Conservation (phyloP, 2,888 invertebrate species). For the Lacanobia oleracea region DNA sequence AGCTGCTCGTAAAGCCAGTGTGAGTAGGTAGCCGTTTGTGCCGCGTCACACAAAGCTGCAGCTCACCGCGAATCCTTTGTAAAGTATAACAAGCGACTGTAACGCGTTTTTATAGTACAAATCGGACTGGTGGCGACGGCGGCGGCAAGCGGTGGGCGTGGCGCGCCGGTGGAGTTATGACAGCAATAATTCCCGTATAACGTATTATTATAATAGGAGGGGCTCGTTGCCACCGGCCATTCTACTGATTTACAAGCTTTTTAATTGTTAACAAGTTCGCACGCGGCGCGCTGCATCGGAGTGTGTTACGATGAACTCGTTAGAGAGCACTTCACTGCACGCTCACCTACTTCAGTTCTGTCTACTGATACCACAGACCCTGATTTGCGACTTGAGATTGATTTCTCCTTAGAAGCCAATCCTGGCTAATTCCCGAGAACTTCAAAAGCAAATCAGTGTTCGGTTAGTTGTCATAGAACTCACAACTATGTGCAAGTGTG, state of each 20-base stretch:
- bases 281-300: neutral
- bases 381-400: neutral
- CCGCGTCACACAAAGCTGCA: conserved; percentile 11
- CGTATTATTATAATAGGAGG: conserved; percentile 65
- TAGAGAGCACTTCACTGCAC: neutral
- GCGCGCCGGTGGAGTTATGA: conserved; percentile 64
- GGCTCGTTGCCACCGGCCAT: conserved; percentile 53
- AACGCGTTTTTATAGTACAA: conserved; percentile 42
- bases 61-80: neutral
- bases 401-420: neutral
- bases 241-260: conserved; percentile 72
- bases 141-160: conserved; percentile 52
- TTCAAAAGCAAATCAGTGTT: conserved; percentile 35
- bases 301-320: neutral
- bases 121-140: conserved; percentile 31
- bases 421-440: conserved; percentile 1
- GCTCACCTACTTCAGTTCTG: neutral
- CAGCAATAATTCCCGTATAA: conserved; percentile 68
- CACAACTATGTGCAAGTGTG: conserved; percentile 49
- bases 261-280: conserved; percentile 57
- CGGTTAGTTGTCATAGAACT: conserved; percentile 41
- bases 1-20: conserved; percentile 14
- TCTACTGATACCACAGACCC: neutral
- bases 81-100: conserved; percentile 6
- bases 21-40: conserved; percentile 2